Conservation (phyloP, 1,140 invertebrate species). For the Drosophila quadrilineata region DNA sequence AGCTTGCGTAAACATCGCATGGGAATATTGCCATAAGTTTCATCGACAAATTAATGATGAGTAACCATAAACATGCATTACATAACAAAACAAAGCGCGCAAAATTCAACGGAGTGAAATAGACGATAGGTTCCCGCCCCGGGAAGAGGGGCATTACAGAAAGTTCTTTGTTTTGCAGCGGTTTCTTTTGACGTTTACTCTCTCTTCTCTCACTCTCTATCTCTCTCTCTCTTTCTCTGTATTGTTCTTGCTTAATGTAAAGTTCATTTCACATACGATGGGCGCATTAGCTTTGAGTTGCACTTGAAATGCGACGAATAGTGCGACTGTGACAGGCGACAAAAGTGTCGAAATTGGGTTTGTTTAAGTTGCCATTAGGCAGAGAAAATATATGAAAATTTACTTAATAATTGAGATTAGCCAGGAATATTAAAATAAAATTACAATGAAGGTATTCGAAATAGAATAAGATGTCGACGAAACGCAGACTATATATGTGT, state of each 20-base stretch:
- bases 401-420: too few relatives aligned
- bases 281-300: conserved; percentile 39
- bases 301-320: conserved; percentile 8
- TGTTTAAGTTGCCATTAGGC: neutral
- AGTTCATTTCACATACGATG: conserved; percentile 40
- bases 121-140: neutral
- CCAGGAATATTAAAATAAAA: too few relatives aligned
- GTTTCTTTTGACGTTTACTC: conserved; percentile 39
- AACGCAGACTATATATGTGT: too few relatives aligned
- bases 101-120: conserved; percentile 20
- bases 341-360: conserved; percentile 3
- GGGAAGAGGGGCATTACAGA: neutral
- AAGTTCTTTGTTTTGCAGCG: conserved; percentile 22
- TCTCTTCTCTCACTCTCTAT: too few relatives aligned
- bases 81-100: conserved; percentile 68
- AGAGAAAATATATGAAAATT: neutral
- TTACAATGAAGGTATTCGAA: too few relatives aligned
- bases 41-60: conserved; percentile 78
- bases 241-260: conserved; percentile 50
- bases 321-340: conserved; percentile 15
- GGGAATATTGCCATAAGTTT: conserved; percentile 77
- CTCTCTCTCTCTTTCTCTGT: too few relatives aligned
- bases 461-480: too few relatives aligned
- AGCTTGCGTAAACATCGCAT: conserved; percentile 68
- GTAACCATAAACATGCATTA: conserved; percentile 76